Evolutionary conservation across 2,797 vertebrate species (phyloP).

Genomic region (Limnodromus scolopaceus): DNA sequence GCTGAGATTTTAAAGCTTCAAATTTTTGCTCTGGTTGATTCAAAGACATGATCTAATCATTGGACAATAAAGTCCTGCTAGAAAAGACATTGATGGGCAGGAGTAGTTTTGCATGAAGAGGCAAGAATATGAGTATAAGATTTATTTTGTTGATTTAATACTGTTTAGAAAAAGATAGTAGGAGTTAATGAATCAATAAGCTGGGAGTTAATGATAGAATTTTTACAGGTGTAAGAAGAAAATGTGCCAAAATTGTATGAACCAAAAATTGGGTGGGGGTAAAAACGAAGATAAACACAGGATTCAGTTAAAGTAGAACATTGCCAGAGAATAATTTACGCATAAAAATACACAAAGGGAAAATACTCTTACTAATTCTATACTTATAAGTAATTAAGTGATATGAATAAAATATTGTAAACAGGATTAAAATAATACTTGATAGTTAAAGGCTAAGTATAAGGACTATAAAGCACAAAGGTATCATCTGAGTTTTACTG

Average conservation of each 20-base stretch:
- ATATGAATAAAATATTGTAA: background rate
- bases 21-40: background rate
- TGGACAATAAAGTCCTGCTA: background rate
- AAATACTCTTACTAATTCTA: background rate
- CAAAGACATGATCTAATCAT: background rate
- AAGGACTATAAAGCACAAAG: background rate
- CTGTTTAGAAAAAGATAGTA: background rate
- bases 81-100: background rate
- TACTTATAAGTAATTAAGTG: background rate
- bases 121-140: background rate
- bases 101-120: background rate
- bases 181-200: background rate
- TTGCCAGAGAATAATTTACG: background rate
- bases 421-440: background rate
- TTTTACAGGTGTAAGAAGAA: background rate
- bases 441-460: background rate
- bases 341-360: background rate
- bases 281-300: background rate
- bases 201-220: background rate
- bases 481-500: background rate
- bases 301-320: background rate
- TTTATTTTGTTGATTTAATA: background rate
- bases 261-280: background rate
- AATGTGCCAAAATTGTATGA: background rate
- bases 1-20: background rate